These are phyloP conservation scores for Deroptyus accipitrinus DNA, from an alignment of 2,113 vertebrate genomes.

Conservation along the genomic window DNA sequence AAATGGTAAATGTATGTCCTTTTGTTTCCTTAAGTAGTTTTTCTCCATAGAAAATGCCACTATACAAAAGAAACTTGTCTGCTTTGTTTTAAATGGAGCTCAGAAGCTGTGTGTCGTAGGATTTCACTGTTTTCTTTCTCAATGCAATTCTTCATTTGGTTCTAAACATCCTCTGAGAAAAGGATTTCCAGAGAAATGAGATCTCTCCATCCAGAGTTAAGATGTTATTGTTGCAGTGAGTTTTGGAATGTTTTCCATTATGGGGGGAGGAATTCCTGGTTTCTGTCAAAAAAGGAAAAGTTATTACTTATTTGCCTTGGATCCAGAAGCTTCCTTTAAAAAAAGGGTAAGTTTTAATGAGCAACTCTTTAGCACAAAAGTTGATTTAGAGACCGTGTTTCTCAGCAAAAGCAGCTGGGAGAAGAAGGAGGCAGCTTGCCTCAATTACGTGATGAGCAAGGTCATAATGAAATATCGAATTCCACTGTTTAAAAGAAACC, in stretches of 20 bases:
- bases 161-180: not conserved
- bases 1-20: not conserved
- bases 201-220: not conserved
- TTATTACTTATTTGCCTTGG: fast-evolving
- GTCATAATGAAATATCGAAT: not conserved
- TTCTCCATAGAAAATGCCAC: not conserved
- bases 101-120: not conserved
- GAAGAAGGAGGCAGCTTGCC: not conserved
- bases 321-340: not conserved
- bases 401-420: not conserved
- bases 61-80: not conserved
- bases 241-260: not conserved
- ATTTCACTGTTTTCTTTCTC: not conserved
- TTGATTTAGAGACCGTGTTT: not conserved
- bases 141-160: not conserved
- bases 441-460: not conserved
- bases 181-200: slow-evolving; percentile 5
- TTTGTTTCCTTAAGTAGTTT: not conserved
- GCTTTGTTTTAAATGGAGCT: not conserved
- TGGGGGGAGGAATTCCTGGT: not conserved
- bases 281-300: not conserved
- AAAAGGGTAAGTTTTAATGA: not conserved
- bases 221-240: not conserved
- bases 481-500: not conserved
- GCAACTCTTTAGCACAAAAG: not conserved